Evolutionary conservation across 2,888 invertebrate species (phyloP).

Genomic region (Bruchidius siliquastri): DNA sequence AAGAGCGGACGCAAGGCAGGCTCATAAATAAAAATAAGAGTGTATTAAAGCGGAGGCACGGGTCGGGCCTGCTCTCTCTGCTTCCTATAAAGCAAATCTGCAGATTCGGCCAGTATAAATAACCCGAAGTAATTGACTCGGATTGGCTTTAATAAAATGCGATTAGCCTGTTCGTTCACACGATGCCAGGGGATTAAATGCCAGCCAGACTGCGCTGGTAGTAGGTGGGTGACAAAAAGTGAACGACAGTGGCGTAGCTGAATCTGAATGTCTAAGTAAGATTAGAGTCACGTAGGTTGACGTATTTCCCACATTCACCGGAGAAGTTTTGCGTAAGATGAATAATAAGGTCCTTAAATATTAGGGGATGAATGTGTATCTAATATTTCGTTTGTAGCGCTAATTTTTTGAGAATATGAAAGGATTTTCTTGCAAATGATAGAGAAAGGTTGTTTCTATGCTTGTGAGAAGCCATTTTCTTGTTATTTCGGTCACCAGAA

Average conservation of each 20-base stretch:
- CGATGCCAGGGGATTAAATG: constrained; percentile 25
- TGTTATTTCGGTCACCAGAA: too few relatives aligned
- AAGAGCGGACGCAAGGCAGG: background rate
- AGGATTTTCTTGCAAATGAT: too few relatives aligned
- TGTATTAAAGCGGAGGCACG: background rate
- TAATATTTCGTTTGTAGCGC: too few relatives aligned
- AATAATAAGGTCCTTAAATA: too few relatives aligned
- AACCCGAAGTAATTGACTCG: constrained; percentile 34
- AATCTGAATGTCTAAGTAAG: too few relatives aligned
- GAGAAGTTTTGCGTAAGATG: too few relatives aligned
- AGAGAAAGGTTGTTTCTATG: too few relatives aligned
- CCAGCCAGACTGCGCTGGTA: background rate
- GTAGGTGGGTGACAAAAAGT: background rate
- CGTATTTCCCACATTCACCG: too few relatives aligned
- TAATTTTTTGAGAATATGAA: too few relatives aligned
- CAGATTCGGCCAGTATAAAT: constrained; percentile 14
- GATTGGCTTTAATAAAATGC: constrained; percentile 35
- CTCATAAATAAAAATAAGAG: background rate
- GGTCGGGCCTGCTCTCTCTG: background rate
- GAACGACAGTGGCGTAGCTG: background rate
- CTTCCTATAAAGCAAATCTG: background rate
- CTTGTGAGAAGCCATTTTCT: too few relatives aligned
- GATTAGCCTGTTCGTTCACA: constrained; percentile 38
- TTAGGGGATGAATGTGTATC: too few relatives aligned
- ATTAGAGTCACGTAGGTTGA: too few relatives aligned